Percentiles rank a stretch among this genome's conserved stretches.
Conservation (phyloP, 2,113 vertebrate genomes). For the Coreoperca whiteheadi region DNA sequence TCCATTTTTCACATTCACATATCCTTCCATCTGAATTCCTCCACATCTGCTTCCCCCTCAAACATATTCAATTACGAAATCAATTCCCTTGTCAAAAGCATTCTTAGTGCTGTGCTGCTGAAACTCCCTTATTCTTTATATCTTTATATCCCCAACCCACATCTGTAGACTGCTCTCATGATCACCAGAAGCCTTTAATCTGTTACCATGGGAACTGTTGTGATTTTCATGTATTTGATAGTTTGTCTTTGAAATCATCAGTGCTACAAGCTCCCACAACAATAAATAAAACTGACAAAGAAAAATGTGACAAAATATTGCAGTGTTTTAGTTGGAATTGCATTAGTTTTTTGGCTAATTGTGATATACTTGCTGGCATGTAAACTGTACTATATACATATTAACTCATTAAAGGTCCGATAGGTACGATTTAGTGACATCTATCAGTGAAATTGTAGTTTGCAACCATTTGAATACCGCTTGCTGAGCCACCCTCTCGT, state of each 20-base stretch:
- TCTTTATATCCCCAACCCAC: slow-evolving; percentile 61
- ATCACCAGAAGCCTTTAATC: slow-evolving; percentile 58
- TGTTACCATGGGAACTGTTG: slow-evolving; percentile 74
- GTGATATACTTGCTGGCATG: background rate
- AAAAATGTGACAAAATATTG: slow-evolving; percentile 19
- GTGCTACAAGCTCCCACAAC: slow-evolving; percentile 42
- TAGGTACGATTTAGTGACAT: no score
- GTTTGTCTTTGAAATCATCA: slow-evolving; percentile 64
- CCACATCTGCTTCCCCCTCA: slow-evolving; percentile 61
- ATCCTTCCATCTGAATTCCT: slow-evolving; percentile 64
- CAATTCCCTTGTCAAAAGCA: slow-evolving; percentile 67
- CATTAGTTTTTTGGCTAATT: background rate
- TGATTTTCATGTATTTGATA: slow-evolving; percentile 65
- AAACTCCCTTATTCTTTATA: slow-evolving; percentile 60
- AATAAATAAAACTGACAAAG: slow-evolving; percentile 50
- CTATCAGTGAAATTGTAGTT: no score
- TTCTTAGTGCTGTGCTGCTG: slow-evolving; percentile 40
- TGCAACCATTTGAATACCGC: no score
- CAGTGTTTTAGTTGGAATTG: background rate
- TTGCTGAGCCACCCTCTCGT: no score
- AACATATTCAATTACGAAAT: slow-evolving; percentile 74
- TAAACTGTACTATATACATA: background rate
- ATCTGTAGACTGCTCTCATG: slow-evolving; percentile 58
- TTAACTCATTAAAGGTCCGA: background rate
- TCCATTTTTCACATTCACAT: slow-evolving; percentile 47